Percentiles rank a stretch among this genome's conserved stretches.
Conservation (phyloP, 2,888 invertebrate genomes). For the Drosophila acutilabella region DNA sequence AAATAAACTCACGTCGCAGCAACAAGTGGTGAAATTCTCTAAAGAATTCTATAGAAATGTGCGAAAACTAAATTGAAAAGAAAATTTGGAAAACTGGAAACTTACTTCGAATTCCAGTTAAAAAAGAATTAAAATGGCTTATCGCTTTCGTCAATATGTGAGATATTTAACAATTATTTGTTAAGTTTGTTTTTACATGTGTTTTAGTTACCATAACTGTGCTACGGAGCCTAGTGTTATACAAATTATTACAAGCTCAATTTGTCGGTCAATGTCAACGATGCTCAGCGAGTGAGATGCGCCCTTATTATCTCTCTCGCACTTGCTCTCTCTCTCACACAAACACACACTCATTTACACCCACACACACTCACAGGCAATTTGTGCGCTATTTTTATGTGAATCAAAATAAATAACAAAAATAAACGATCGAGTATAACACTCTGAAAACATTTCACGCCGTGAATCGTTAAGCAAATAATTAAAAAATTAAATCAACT, state of each 20-base stretch:
- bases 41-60: slow-evolving; percentile 12
- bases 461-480: too few species aligned
- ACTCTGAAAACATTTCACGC: not conserved
- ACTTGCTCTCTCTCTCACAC: not conserved
- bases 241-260: slow-evolving; percentile 45
- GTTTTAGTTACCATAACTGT: slow-evolving; percentile 33
- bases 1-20: slow-evolving; percentile 15
- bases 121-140: slow-evolving; percentile 46
- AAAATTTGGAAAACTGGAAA: not conserved
- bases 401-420: slow-evolving; percentile 63
- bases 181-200: slow-evolving; percentile 36
- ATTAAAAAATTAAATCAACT: too few species aligned
- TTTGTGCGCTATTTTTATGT: slow-evolving; percentile 78
- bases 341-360: slow-evolving; percentile 12
- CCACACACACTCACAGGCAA: slow-evolving; percentile 47
- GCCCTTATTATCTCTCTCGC: not conserved
- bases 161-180: slow-evolving; percentile 52
- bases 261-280: slow-evolving; percentile 70
- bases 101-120: too few species aligned
- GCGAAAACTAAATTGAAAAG: slow-evolving; percentile 9
- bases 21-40: slow-evolving; percentile 37
- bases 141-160: slow-evolving; percentile 71
- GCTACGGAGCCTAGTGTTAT: slow-evolving; percentile 35
- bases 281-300: slow-evolving; percentile 9
- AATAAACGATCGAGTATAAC: slow-evolving; percentile 24